Conservation (phyloP, 2,113 vertebrate genomes). For the Thryonomys swinderianus region DNA sequence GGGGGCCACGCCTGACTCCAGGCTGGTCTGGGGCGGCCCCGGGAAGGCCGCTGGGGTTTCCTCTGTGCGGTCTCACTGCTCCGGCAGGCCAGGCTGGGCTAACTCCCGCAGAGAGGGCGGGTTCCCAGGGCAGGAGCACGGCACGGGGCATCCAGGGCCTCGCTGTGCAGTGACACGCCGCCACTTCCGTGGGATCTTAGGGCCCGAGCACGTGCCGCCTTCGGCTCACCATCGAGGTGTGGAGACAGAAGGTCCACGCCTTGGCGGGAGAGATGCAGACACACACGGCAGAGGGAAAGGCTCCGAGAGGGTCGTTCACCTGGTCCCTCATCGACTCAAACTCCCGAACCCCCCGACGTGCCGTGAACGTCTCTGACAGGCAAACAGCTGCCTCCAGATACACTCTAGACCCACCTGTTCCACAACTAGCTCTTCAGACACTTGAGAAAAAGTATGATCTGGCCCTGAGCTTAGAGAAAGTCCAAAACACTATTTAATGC, state of each 20-base stretch:
- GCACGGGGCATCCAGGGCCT: background rate
- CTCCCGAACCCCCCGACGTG: background rate
- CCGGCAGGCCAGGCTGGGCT: background rate
- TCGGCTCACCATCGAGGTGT: background rate
- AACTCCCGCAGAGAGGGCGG: background rate
- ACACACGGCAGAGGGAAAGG: background rate
- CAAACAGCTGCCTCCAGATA: background rate
- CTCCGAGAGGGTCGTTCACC: background rate
- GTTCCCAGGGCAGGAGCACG: background rate
- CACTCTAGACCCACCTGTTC: background rate
- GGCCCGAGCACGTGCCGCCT: background rate
- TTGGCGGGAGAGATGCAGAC: background rate
- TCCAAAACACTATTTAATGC: conserved; percentile 12
- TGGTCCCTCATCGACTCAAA: background rate
- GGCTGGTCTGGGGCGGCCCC: background rate
- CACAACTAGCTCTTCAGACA: background rate
- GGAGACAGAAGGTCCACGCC: background rate
- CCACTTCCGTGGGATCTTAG: background rate
- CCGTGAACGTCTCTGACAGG: background rate
- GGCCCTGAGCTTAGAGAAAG: background rate
- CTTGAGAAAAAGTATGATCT: background rate
- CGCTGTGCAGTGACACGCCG: background rate
- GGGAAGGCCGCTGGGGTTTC: background rate
- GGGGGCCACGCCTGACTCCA: background rate
- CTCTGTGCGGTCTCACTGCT: background rate